phyloP scores from a whole-genome alignment of 1,140 invertebrate genomes.

The Hylaeus volcanicus region DNA sequence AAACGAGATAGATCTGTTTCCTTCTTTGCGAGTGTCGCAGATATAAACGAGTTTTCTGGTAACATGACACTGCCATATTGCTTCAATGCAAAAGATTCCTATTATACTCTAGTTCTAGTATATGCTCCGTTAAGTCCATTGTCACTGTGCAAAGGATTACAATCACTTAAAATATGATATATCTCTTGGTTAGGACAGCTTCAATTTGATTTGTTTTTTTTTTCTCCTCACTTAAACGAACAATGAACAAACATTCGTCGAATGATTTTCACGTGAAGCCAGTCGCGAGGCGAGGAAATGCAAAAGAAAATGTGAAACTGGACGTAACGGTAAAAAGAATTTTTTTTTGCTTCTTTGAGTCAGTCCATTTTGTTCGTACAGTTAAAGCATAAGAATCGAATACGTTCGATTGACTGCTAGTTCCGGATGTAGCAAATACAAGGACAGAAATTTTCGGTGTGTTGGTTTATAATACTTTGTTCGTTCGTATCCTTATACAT shows the following conservation, averaged over 20 bases:
- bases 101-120: constrained; percentile 12
- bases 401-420: constrained; percentile 21
- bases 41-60: constrained; percentile 24
- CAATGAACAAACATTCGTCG: constrained; percentile 8
- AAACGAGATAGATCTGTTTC: constrained; percentile 12
- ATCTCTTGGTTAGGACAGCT: neutral
- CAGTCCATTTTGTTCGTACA: constrained; percentile 57
- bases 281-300: constrained; percentile 22
- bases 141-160: constrained; percentile 23
- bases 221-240: neutral
- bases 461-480: constrained; percentile 27
- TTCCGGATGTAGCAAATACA: constrained; percentile 20
- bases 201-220: neutral
- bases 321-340: constrained; percentile 55
- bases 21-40: constrained; percentile 9
- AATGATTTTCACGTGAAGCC: constrained; percentile 11
- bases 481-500: constrained; percentile 4
- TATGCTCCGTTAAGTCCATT: constrained; percentile 37
- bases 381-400: constrained; percentile 54
- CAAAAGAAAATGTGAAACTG: constrained; percentile 35
- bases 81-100: constrained; percentile 25
- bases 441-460: neutral
- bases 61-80: constrained; percentile 29
- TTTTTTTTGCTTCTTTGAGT: constrained; percentile 50
- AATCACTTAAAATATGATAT: constrained; percentile 31